These are phyloP conservation scores for Denticeps clupeoides DNA, from an alignment of 2,797 vertebrate genomes.

Conservation along the genomic window DNA sequence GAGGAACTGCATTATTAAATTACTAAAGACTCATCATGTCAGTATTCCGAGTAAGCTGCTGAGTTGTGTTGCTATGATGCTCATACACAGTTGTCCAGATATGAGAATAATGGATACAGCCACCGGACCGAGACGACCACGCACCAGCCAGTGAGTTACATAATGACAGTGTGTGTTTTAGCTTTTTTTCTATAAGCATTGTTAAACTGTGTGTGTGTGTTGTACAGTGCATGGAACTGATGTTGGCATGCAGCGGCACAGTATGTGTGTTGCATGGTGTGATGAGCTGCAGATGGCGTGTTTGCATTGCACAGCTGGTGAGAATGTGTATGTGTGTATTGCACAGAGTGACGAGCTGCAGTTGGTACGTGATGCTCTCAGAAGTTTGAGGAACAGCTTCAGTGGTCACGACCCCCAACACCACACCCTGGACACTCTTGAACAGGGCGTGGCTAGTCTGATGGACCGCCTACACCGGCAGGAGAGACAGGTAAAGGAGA, in stretches of 20 bases:
- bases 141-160: conserved; percentile 51
- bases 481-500: conserved; percentile 46
- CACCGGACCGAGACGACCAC: conserved; percentile 58
- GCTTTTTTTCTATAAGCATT: too few species aligned
- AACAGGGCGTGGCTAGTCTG: conserved; percentile 86
- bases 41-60: too few species aligned
- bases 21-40: too few species aligned
- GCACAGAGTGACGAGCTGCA: conserved; percentile 79
- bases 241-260: too few species aligned
- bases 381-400: conserved; percentile 89
- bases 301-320: too few species aligned
- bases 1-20: too few species aligned
- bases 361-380: conserved; percentile 84
- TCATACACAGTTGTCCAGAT: conserved; percentile 47
- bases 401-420: conserved; percentile 94
- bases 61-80: conserved; percentile 1
- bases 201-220: conserved; percentile 1
- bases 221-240: not conserved
- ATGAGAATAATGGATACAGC: conserved; percentile 74
- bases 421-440: conserved; percentile 95
- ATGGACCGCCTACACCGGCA: conserved; percentile 76
- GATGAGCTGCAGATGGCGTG: conserved; percentile 88
- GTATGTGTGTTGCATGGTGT: conserved; percentile 29
- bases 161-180: not conserved
- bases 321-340: not conserved